These are phyloP conservation scores for Brachionus angularis DNA, from an alignment of 1,140 invertebrate species.

Conservation along the genomic window DNA sequence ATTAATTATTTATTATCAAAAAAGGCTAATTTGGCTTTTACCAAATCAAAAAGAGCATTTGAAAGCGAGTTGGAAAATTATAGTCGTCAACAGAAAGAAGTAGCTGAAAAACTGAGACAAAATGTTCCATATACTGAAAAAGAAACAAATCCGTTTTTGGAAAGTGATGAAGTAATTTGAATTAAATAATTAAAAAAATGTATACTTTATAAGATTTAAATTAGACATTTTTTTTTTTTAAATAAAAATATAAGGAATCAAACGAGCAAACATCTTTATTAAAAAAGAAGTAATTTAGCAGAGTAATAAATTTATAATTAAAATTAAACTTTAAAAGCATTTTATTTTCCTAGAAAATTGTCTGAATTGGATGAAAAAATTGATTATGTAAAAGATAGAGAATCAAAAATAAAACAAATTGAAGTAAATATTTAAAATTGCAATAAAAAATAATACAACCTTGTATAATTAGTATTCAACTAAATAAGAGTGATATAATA, in stretches of 20 bases:
- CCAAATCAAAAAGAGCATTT: constrained; percentile 36
- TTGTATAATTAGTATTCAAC: not conserved
- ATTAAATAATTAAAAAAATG: no score
- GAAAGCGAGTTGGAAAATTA: constrained; percentile 15
- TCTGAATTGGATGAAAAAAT: constrained; percentile 19
- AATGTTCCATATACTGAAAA: not conserved
- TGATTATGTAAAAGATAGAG: constrained; percentile 15
- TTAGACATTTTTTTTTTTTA: no score
- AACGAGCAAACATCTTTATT: constrained; percentile 1
- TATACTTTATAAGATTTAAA: no score
- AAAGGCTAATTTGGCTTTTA: constrained; percentile 27
- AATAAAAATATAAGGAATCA: not conserved
- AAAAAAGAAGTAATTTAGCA: constrained; percentile 22
- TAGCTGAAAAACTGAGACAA: not conserved
- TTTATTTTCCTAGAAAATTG: constrained; percentile 4
- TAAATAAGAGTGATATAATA: constrained; percentile 25
- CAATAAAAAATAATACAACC: not conserved
- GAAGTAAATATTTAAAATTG: not conserved
- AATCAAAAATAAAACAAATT: constrained; percentile 28
- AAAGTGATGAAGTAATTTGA: no score
- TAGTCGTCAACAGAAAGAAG: constrained; percentile 24
- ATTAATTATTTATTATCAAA: not conserved
- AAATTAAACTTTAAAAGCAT: not conserved
- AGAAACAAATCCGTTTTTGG: no score
- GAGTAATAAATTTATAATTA: not conserved